Base-by-base conservation (phyloP, 2,888 invertebrate species). In the Cataglyphis altisquamis region DNA sequence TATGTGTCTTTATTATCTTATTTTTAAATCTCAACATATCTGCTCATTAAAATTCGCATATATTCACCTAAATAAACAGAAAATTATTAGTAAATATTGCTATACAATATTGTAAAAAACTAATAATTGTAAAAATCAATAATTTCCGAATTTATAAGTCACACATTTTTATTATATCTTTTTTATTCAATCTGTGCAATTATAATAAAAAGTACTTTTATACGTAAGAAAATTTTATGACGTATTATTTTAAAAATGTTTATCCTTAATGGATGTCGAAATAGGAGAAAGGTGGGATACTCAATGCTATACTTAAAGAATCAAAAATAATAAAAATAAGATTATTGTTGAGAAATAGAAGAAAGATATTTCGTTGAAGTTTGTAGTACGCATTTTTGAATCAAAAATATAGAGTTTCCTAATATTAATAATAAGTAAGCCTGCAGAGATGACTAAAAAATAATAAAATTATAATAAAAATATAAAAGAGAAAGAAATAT, bases 391-490 rank as follows among this genome's bases (percentile, higher is more conserved):
- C n/a, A 0, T 52, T 52, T n/a, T 52, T 6, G 1, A 48, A 52
- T 2, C 0, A 52, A 52, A 48, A 52, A 52, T 52, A 8, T 6
- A 18, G 8, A 18, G n/a, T n/a, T 52, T n/a, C 8, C 52, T n/a
- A 52, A n/a, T 52, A n/a, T 4, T 52, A 52, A 52, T 6, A 52
- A 52, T 52, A 52, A 52, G 18, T 48, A 48, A 8, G 6, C 2
- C 8, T 52, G 8, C n/a, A 52, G 15, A 52, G 9, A 8, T 52
- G n/a, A 52, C 2, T n/a, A 52, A 1, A 52, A 52, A 52, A n/a
- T n/a, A 52, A n/a, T 52, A 52, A 52, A 52, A n/a, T 52, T 52
- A 52, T 52, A 18, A 52, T 52, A 52, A 52, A n/a, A 52, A n/a
- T n/a, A 52, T 6, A 52, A 52, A 52, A 8, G n/a, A 8, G n/a